These are phyloP conservation scores for Perca fluviatilis DNA, from an alignment of 2,113 vertebrate species.

Conservation along the genomic window DNA sequence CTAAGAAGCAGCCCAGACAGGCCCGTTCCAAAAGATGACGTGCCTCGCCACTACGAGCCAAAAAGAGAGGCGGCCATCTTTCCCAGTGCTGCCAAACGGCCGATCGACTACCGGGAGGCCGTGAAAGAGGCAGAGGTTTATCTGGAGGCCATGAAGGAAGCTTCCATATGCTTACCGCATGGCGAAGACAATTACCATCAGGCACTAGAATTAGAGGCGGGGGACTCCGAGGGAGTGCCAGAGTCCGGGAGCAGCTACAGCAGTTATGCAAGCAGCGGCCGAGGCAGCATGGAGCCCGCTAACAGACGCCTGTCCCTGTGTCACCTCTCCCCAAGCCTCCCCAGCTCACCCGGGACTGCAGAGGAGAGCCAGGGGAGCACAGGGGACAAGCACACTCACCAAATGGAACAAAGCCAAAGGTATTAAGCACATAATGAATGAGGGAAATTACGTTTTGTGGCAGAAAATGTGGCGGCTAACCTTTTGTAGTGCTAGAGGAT, in stretches of 20 bases:
- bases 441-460: constrained; percentile 7
- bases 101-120: constrained; percentile 41
- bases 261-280: constrained; percentile 86
- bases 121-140: constrained; percentile 18
- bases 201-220: constrained; percentile 55
- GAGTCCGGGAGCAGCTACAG: constrained; percentile 79
- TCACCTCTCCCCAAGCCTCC: constrained; percentile 73
- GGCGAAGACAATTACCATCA: not conserved
- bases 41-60: constrained; percentile 26
- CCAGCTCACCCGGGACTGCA: constrained; percentile 72
- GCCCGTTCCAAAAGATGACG: constrained; percentile 5
- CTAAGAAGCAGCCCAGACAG: constrained; percentile 19
- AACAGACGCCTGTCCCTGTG: constrained; percentile 73
- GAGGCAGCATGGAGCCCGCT: constrained; percentile 83
- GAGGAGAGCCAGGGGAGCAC: constrained; percentile 61
- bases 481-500: not conserved
- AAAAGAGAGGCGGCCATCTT: constrained; percentile 23
- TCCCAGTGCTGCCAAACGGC: constrained; percentile 42
- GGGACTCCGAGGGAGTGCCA: constrained; percentile 47
- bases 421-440: constrained; percentile 42
- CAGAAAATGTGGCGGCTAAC: not conserved
- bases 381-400: constrained; percentile 44
- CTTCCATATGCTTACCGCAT: not conserved
- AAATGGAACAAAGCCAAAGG: constrained; percentile 68
- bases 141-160: constrained; percentile 22